Evolutionary conservation across 2,888 invertebrate genomes (phyloP).

Genomic region (Ophion ventricosus): DNA sequence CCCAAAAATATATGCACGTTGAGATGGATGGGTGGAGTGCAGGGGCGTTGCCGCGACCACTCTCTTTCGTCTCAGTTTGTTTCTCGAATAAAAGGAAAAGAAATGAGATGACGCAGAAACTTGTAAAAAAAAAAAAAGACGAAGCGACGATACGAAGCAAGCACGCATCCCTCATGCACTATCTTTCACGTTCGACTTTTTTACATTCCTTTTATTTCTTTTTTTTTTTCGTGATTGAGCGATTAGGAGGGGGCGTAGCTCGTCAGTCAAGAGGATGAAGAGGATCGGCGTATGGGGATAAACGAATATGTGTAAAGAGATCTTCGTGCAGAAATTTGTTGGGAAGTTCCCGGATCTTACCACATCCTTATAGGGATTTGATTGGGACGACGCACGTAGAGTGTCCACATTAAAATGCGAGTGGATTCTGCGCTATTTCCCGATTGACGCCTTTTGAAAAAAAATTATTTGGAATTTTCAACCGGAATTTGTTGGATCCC

Average conservation of each 20-base stretch:
- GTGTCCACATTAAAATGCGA: too few relatives aligned
- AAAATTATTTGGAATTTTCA: too few relatives aligned
- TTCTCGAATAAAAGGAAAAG: slow-evolving; percentile 49
- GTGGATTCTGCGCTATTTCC: too few relatives aligned
- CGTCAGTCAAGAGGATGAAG: slow-evolving; percentile 74
- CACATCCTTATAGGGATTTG: too few relatives aligned
- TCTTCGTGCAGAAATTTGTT: too few relatives aligned
- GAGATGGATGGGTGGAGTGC: slow-evolving; percentile 81
- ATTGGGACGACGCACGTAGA: too few relatives aligned
- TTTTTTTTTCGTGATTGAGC: slow-evolving; percentile 76
- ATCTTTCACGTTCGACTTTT: slow-evolving; percentile 48
- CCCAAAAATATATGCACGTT: slow-evolving; percentile 78
- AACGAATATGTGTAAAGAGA: slow-evolving; percentile 16
- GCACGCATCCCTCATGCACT: slow-evolving; percentile 21
- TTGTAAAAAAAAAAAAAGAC: slow-evolving; percentile 23
- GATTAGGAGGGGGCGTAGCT: slow-evolving; percentile 79
- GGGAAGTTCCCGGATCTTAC: too few relatives aligned
- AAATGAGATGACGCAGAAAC: slow-evolving; percentile 21
- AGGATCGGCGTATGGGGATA: slow-evolving; percentile 73
- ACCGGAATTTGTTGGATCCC: too few relatives aligned
- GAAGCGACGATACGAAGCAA: slow-evolving; percentile 25
- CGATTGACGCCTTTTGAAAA: too few relatives aligned
- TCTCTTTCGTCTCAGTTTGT: slow-evolving; percentile 61
- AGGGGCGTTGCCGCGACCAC: slow-evolving; percentile 77
- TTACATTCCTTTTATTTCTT: slow-evolving; percentile 74